phyloP scores from a whole-genome alignment of 2,797 vertebrate genomes.

The Platalea minor region DNA sequence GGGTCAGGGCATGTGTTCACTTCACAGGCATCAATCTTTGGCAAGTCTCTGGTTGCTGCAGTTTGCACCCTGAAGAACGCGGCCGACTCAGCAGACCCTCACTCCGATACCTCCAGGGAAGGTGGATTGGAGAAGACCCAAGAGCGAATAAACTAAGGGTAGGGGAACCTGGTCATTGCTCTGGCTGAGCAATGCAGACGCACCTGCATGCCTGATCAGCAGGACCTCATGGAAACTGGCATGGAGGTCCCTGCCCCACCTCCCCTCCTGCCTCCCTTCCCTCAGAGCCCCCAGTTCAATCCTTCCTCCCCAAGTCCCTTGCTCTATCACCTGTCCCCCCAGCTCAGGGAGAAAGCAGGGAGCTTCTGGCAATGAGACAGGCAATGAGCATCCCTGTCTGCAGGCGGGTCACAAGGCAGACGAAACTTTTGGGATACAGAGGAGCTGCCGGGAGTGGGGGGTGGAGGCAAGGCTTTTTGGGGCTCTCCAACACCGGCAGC shows the following conservation, averaged over 20 bases:
- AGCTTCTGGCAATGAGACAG: background rate
- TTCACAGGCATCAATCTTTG: background rate
- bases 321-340: background rate
- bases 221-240: background rate
- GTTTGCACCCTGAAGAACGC: background rate
- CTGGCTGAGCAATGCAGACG: background rate
- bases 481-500: background rate
- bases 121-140: background rate
- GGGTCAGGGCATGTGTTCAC: background rate
- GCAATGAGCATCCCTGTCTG: background rate
- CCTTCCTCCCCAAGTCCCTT: background rate
- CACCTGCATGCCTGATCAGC: background rate
- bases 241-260: background rate
- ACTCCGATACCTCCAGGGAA: background rate
- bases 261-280: background rate
- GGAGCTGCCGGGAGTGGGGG: accelerated
- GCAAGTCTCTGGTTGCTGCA: background rate
- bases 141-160: background rate
- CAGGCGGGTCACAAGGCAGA: accelerated
- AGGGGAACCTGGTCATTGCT: background rate
- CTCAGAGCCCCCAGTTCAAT: background rate
- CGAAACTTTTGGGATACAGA: accelerated
- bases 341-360: background rate
- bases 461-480: background rate
- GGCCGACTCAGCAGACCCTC: background rate